Evolutionary conservation across 2,888 invertebrate genomes (phyloP), one percentile per base, ranked within the genome.

Genomic region (Brenthis hecate): DNA sequence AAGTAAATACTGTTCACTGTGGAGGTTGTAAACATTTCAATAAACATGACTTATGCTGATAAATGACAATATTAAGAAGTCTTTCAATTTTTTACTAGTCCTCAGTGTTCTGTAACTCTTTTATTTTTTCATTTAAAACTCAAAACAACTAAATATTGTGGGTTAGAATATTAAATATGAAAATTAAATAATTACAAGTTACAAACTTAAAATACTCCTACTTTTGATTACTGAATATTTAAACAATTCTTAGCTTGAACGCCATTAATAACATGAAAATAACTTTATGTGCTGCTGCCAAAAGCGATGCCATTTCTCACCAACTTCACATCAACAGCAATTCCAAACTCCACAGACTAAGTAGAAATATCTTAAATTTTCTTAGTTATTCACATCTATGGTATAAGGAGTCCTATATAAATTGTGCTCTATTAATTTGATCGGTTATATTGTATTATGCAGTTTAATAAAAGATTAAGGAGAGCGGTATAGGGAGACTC

Each of bases 1-100:
- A 75, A 80, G 78, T 74, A 77, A 80, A 78, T 76, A 77, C 73
- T 71, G 74, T 78, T 78, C 76, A 80, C 79, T 76, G 77, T 77
- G 76, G 43, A 53, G 36, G 77, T 80, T 77, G 83, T 83, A 84
- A 85, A 85, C 83, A 87, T 82, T 80, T 82, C 86, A 84, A 82
- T 83, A 87, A 78, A 84, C 90, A 90, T 91, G 87, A 85, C 88
- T 85, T 80, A 53, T 60, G 16, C 36, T 28, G 43, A 54, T 32
- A 53, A 19, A 19, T 19, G 19, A 19, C 19, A 19, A 62, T 53
- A 53, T 6, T 53, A 36, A 6, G 19, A 53, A 36, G 11, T 23
- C 16, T 16, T 48, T 23, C 14, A 23, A 47, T 6, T 6, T 62
- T 62, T 13, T 19, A 36, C 36, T 19, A 23, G 14, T 53, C 36